These are phyloP conservation scores for Chymomyza amoena DNA, from an alignment of 2,888 invertebrate species.

Conservation along the genomic window DNA sequence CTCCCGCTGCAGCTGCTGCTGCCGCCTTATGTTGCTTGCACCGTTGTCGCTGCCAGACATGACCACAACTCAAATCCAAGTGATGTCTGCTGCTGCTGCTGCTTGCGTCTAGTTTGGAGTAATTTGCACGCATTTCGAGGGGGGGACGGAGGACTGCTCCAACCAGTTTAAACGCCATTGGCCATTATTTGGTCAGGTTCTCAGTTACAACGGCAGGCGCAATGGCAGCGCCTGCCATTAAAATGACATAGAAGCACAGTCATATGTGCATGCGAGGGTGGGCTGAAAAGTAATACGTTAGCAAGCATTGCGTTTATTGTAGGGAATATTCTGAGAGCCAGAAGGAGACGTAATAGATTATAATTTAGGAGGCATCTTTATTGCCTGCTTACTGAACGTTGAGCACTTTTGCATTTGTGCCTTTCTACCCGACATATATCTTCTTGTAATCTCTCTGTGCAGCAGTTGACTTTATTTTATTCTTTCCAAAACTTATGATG, in stretches of 20 bases:
- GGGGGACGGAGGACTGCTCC: slow-evolving; percentile 38
- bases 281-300: too few relatives aligned
- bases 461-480: too few relatives aligned
- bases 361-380: too few relatives aligned
- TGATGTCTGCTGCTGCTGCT: slow-evolving; percentile 59
- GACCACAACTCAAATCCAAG: not conserved
- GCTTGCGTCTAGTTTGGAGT: slow-evolving; percentile 48
- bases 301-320: too few relatives aligned
- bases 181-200: slow-evolving; percentile 41
- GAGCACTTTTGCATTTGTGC: too few relatives aligned
- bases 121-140: slow-evolving; percentile 62
- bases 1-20: slow-evolving; percentile 27
- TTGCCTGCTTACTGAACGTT: too few relatives aligned
- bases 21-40: slow-evolving; percentile 49
- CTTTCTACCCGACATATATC: too few relatives aligned
- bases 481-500: too few relatives aligned
- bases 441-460: too few relatives aligned
- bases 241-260: slow-evolving; percentile 62
- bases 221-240: slow-evolving; percentile 66
- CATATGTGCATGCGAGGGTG: slow-evolving; percentile 1
- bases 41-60: not conserved
- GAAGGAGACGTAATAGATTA: too few relatives aligned
- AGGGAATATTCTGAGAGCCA: too few relatives aligned
- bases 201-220: slow-evolving; percentile 32
- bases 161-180: slow-evolving; percentile 69